A percentile compares a stretch with the other conserved stretches of the same genome.
Conservation (phyloP, 2,797 vertebrate genomes). For the Pangasius sanitwongsei region DNA sequence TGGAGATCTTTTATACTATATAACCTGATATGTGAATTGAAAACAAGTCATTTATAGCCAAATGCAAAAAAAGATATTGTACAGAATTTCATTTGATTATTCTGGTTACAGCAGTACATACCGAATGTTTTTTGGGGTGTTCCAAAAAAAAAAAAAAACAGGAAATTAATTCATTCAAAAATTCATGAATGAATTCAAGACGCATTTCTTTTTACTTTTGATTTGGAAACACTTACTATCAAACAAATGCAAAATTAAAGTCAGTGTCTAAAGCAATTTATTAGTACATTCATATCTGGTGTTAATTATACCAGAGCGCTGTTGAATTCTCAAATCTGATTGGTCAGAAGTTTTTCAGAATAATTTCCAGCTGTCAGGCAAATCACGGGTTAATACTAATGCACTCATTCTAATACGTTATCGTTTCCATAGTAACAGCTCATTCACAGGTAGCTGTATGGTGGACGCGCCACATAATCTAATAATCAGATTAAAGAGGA, state of each 20-base stretch:
- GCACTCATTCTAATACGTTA: not conserved
- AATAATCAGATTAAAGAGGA: not conserved
- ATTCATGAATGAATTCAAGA: not conserved
- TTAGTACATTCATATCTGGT: not conserved
- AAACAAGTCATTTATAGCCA: not conserved
- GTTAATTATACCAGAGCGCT: not conserved
- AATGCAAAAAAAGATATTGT: not conserved
- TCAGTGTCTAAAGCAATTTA: not conserved
- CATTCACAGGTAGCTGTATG: not conserved
- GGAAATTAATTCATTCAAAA: too few species aligned
- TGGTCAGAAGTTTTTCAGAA: not conserved
- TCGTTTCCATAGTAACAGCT: not conserved
- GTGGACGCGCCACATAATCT: not conserved
- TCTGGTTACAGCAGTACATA: too few species aligned
- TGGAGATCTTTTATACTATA: not conserved
- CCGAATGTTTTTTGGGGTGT: too few species aligned
- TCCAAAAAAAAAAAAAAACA: too few species aligned
- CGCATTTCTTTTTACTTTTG: not conserved
- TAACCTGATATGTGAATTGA: not conserved
- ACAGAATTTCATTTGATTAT: not conserved
- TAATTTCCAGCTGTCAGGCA: not conserved
- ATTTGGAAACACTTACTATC: not conserved
- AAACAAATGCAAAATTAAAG: not conserved
- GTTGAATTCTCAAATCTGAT: not conserved
- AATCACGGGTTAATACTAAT: not conserved